These are phyloP conservation scores for Epizoanthus stellaris DNA, from an alignment of 92 coral and sea anemone species.

Conservation along the genomic window DNA sequence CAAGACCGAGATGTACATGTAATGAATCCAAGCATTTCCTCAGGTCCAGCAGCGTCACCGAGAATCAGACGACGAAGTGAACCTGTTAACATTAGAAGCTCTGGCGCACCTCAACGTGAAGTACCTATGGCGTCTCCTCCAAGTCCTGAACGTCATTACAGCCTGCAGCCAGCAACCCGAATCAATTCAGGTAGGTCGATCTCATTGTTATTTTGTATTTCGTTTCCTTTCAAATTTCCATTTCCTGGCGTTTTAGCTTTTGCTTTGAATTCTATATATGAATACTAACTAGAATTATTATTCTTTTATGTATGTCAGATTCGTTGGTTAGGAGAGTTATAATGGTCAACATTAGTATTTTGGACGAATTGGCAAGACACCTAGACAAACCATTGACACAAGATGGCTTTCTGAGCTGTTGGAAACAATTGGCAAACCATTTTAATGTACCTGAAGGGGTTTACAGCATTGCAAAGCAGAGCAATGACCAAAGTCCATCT, in stretches of 20 bases:
- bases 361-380: conserved; percentile 10
- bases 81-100: background rate
- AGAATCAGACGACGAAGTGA: background rate
- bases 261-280: too few species aligned
- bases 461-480: background rate
- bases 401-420: conserved; percentile 6
- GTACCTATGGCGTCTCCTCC: background rate
- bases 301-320: background rate
- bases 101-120: too few species aligned
- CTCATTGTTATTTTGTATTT: background rate
- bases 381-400: background rate
- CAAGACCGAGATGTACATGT: background rate
- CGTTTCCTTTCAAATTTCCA: background rate
- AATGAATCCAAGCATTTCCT: too few species aligned
- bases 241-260: background rate
- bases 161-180: background rate
- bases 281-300: background rate
- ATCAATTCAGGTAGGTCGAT: background rate
- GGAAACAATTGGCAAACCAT: conserved; percentile 29
- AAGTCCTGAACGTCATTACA: background rate
- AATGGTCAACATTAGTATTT: background rate
- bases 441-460: background rate
- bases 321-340: conserved; percentile 4
- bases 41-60: background rate
- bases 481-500: background rate